A percentile compares a stretch with the other conserved stretches of the same genome.
These are phyloP conservation scores for Brachynemurus nebulosus DNA, from an alignment of 2,888 invertebrate genomes.

Conservation along the genomic window DNA sequence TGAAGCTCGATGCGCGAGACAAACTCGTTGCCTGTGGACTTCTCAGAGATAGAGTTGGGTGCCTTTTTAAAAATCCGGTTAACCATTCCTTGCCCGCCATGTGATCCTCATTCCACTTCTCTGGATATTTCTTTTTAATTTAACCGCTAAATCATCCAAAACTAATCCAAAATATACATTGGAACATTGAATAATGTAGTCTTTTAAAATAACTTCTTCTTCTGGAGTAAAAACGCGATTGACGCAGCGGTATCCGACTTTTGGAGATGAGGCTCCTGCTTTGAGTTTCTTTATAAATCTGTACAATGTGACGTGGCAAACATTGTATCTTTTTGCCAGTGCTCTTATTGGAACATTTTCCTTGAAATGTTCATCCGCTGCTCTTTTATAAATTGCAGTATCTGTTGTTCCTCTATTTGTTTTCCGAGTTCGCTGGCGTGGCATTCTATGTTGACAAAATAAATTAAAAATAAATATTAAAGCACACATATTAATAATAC, in stretches of 20 bases:
- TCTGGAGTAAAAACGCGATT: slow-evolving; percentile 9
- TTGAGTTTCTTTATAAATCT: slow-evolving; percentile 11
- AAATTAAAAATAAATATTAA: not conserved
- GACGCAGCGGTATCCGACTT: slow-evolving; percentile 10
- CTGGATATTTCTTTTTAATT: slow-evolving; percentile 11
- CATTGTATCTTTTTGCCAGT: slow-evolving; percentile 11
- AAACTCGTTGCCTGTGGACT: slow-evolving; percentile 22
- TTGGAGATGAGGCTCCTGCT: slow-evolving; percentile 7
- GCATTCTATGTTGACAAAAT: slow-evolving; percentile 2
- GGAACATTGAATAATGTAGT: slow-evolving; percentile 11
- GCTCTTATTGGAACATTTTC: slow-evolving; percentile 8
- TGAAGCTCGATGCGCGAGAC: slow-evolving; percentile 21
- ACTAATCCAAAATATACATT: slow-evolving; percentile 10
- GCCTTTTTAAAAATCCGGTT: slow-evolving; percentile 12
- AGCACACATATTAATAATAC: not conserved
- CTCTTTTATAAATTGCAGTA: slow-evolving; percentile 5
- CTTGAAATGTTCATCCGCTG: slow-evolving; percentile 7
- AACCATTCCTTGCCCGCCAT: slow-evolving; percentile 12
- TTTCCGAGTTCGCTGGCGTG: too few relatives aligned
- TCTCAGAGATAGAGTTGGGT: slow-evolving; percentile 18
- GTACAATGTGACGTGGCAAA: slow-evolving; percentile 12
- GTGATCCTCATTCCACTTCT: slow-evolving; percentile 9
- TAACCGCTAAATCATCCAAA: slow-evolving; percentile 10
- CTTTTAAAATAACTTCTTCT: slow-evolving; percentile 7
- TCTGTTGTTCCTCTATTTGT: too few relatives aligned